Evolutionary conservation across 2,797 vertebrate species (phyloP).

Genomic region (Fundulus diaphanus): DNA sequence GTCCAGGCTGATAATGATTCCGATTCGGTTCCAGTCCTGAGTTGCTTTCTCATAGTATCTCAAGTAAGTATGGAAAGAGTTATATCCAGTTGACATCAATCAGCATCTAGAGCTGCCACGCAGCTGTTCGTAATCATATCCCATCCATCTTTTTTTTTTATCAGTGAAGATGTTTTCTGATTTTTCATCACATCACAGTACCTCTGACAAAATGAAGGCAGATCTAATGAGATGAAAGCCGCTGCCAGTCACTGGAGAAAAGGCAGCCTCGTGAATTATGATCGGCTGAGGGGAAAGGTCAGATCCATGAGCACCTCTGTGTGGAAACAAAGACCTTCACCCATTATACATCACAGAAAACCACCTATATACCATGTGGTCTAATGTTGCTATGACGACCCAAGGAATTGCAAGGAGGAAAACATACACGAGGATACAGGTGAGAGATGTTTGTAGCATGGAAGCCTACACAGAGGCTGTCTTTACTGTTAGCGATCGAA

Average conservation of each 20-base stretch:
- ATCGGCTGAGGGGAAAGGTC: conserved; percentile 50
- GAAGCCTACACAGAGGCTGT: conserved; percentile 43
- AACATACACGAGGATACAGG: conserved; percentile 13
- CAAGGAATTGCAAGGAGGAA: conserved; percentile 41
- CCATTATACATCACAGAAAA: conserved; percentile 59
- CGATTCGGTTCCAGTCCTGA: background rate
- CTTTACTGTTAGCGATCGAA: conserved; percentile 28
- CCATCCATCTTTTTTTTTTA: background rate
- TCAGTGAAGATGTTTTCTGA: background rate
- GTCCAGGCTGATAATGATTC: background rate
- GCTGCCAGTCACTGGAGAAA: conserved; percentile 14
- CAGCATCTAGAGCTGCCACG: background rate
- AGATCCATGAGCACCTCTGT: conserved; percentile 46
- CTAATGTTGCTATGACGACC: conserved; percentile 70
- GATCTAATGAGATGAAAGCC: conserved; percentile 10
- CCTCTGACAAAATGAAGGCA: conserved; percentile 5
- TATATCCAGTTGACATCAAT: background rate
- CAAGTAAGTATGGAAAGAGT: background rate
- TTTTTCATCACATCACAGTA: background rate
- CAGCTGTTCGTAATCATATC: background rate
- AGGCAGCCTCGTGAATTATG: conserved; percentile 5
- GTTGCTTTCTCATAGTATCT: background rate
- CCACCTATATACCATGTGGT: conserved; percentile 41
- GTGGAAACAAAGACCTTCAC: conserved; percentile 50
- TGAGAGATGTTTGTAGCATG: conserved; percentile 44